Evolutionary conservation across 2,113 vertebrate genomes (phyloP), one percentile per base, ranked within the genome.

Genomic region (Myotis davidii): DNA sequence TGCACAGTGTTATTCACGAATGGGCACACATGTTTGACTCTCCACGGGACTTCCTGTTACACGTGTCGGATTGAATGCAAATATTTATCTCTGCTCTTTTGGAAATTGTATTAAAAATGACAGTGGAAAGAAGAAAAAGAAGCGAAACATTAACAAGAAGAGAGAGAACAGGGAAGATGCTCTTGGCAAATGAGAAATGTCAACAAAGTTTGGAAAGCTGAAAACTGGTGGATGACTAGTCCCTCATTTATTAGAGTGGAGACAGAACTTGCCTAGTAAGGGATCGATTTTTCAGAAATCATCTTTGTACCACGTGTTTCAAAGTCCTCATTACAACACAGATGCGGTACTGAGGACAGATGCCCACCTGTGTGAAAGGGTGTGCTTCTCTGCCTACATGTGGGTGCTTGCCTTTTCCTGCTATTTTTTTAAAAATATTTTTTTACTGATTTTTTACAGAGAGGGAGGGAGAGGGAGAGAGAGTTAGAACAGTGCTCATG

Each of bases 31-130:
- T 64, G 10, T 77, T 65, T 76, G 94, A 93, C 76, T 86, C 70
- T 29, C 25, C 54, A n/a, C 21, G 69, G 85, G 85, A 61, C 94
- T 95, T 97, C 76, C 88, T 90, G 92, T 52, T 61, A 85, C 77
- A 92, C 73, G 76, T 54, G 67, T 48, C 48, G 52, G 56, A 37
- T 3, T 91, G 73, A 82, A 90, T 74, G 88, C 74, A 88, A 94
- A 90, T 95, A 83, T 96, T 95, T 97, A 78, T 90, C 73, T 96
- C 82, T 70, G 37, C 34, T 93, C 10, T 74, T 96, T 73, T 29
- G 78, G 77, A 79, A 86, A 90, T 89, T 65, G 37, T 93, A 88
- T 89, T 48, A 84, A 94, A 94, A 85, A 89, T 72, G 45, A 81
- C 45, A 52, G 34, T 23, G 29, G n/a, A 32, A 61, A 64, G 48